These are phyloP conservation scores for Barypeithes pellucidus DNA, from an alignment of 2,888 invertebrate genomes.

Conservation along the genomic window DNA sequence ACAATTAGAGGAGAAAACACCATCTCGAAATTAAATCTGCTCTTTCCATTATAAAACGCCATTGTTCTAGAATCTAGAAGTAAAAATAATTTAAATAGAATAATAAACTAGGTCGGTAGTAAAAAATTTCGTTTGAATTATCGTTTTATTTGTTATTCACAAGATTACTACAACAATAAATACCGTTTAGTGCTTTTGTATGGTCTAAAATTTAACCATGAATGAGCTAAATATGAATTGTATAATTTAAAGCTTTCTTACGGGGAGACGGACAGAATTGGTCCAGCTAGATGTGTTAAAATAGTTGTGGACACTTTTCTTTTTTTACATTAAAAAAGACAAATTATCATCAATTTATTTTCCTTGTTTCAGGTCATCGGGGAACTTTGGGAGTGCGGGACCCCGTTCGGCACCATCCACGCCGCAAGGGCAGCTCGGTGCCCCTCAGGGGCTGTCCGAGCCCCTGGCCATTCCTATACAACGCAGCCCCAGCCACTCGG, in stretches of 20 bases:
- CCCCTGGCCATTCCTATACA: constrained; percentile 65
- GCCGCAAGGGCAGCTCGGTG: constrained; percentile 73
- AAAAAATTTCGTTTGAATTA: neutral
- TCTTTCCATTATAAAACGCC: neutral
- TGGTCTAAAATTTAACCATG: too few species aligned
- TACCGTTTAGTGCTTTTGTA: neutral
- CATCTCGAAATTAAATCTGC: neutral
- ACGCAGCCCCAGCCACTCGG: constrained; percentile 67
- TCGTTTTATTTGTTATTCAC: neutral
- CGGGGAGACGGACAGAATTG: too few species aligned
- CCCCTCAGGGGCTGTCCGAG: constrained; percentile 56
- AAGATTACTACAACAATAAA: neutral
- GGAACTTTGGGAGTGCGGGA: constrained; percentile 76
- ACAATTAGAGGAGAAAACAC: neutral
- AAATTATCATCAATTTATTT: neutral
- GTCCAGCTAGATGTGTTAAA: too few species aligned
- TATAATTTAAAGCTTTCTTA: too few species aligned
- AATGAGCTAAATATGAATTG: too few species aligned
- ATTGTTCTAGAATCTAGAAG: constrained; percentile 1
- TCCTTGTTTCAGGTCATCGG: constrained; percentile 74
- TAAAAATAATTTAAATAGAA: constrained; percentile 20
- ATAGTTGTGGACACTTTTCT: too few species aligned
- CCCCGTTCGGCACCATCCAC: constrained; percentile 82
- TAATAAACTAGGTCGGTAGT: neutral
- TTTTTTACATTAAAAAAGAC: neutral